Percentiles rank a stretch among this genome's conserved stretches.
Evolutionary conservation across 2,797 vertebrate species (phyloP).

Genomic region (Microctenopoma steveboyesi): DNA sequence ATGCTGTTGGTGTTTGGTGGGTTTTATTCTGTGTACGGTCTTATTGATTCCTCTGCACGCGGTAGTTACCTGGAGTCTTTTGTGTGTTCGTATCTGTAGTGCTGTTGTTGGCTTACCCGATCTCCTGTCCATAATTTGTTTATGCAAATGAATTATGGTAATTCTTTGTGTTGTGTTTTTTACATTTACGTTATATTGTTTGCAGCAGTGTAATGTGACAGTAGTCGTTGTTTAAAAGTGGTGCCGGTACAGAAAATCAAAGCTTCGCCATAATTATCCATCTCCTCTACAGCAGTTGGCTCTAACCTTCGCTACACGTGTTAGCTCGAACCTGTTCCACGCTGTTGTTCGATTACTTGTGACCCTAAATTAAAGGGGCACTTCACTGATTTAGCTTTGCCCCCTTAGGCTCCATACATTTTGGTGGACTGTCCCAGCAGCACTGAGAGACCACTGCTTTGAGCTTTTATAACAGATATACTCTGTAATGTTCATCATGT

Average conservation of each 20-base stretch:
- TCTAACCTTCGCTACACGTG: not conserved
- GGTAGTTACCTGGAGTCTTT: constrained; percentile 32
- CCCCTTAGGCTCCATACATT: not conserved
- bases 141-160: constrained; percentile 69
- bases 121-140: constrained; percentile 72
- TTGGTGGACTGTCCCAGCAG: not conserved
- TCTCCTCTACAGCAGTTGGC: not conserved
- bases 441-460: too few relatives aligned
- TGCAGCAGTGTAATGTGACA: constrained; percentile 30
- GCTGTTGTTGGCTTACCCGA: constrained; percentile 42
- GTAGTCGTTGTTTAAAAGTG: constrained; percentile 44
- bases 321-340: not conserved
- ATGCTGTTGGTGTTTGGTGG: constrained; percentile 53
- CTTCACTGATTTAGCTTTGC: not conserved
- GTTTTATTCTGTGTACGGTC: constrained; percentile 16
- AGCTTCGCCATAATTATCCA: not conserved
- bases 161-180: constrained; percentile 13
- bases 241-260: not conserved
- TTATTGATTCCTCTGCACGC: constrained; percentile 30
- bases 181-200: constrained; percentile 7
- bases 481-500: not conserved
- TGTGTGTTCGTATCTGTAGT: constrained; percentile 56
- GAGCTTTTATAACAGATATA: too few relatives aligned
- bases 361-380: constrained; percentile 16
- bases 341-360: not conserved